Evolutionary conservation across 1,140 invertebrate genomes (phyloP), one percentile per base, ranked within the genome.

Genomic region (Halictus rubicundus): DNA sequence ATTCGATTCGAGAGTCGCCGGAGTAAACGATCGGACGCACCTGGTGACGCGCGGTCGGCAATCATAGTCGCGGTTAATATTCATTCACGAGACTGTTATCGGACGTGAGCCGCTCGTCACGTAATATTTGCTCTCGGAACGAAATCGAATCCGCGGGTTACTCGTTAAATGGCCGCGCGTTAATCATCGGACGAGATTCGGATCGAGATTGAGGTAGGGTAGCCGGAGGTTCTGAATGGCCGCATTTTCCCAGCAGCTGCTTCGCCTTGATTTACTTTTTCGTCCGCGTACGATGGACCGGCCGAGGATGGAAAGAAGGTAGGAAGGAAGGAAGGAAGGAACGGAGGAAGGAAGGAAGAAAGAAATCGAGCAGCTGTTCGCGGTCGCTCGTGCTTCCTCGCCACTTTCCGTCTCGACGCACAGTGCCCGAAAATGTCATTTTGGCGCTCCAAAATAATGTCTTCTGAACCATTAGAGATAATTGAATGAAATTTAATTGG

Each of bases 231-330:
- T 66, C 32, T 68, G 46, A 79, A 78, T 81, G 61, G 59, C 23
- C 52, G 14, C 16, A 25, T 76, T 64, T 69, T 80, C 42, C 52
- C 60, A 49, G 72, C 81, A 83, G 81, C 81, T 83, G 81, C 52
- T n/a, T 27, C 64, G 52, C 52, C 23, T 75, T 54, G 72, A 83
- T 83, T 83, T 83, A 71, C 68, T 83, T 71, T 81, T 42, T 57
- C 54, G 54, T 57, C 8, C 7, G 8, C 54, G 21, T 57, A 57
- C 54, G 42, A 16, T 37, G 72, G 23, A 27, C 27, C 52, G 65
- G 27, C 39, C 42, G 60, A 77, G 46, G 46, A 49, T 9, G 46
- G 46, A 16, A 52, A 14, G 49, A 16, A 49, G 16, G 65, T 71
- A 61, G 80, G 71, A 85, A 72, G 71, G 72, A 71, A 82, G 57